Evolutionary conservation across 2,888 invertebrate genomes (phyloP).

Genomic region (Amphipoea lucens): DNA sequence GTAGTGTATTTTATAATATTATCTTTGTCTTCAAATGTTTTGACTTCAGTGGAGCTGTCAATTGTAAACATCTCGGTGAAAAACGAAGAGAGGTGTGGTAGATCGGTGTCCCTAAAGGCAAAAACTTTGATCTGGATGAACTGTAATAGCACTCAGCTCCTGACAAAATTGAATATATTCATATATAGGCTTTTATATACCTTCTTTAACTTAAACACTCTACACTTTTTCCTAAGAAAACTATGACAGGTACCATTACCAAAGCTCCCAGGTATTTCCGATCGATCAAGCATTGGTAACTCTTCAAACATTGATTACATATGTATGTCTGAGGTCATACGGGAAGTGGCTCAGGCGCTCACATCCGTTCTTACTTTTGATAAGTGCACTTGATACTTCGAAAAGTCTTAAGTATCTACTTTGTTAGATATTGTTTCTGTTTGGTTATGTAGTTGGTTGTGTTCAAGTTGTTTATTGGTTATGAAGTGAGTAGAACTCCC

Average conservation of each 20-base stretch:
- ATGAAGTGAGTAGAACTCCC: neutral
- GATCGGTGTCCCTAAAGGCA: neutral
- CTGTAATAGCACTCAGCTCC: neutral
- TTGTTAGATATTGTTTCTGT: slow-evolving; percentile 15
- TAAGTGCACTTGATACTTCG: slow-evolving; percentile 55
- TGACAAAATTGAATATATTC: neutral
- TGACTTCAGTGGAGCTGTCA: neutral
- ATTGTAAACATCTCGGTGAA: neutral
- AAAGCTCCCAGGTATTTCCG: slow-evolving; percentile 9
- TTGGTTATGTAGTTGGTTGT: neutral
- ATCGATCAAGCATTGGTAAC: slow-evolving; percentile 29
- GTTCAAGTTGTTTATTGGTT: slow-evolving; percentile 6
- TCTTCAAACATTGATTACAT: slow-evolving; percentile 46
- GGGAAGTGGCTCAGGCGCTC: slow-evolving; percentile 52
- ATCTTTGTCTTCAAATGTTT: neutral
- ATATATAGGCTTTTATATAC: too few species aligned
- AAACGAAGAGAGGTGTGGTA: neutral
- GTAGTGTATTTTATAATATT: neutral
- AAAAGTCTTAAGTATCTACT: slow-evolving; percentile 27
- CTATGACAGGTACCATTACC: neutral
- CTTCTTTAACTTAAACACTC: neutral
- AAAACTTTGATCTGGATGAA: neutral
- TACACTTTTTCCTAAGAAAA: neutral
- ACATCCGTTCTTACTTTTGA: slow-evolving; percentile 56
- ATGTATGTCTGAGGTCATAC: slow-evolving; percentile 25